phyloP scores from a whole-genome alignment of 2,888 invertebrate species.

The Euclidia mi region DNA sequence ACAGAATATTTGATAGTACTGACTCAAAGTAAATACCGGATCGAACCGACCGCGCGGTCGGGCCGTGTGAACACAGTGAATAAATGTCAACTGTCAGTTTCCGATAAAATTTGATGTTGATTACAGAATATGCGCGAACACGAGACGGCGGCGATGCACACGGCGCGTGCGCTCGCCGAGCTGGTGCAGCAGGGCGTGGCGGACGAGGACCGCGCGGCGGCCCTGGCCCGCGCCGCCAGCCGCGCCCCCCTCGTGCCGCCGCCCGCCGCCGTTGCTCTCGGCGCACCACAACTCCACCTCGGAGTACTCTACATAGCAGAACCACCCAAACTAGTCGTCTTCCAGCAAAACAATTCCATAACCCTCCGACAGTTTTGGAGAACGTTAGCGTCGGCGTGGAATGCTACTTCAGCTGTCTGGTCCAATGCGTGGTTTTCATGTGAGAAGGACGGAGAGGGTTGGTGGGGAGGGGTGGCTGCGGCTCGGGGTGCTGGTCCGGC shows the following conservation, averaged over 20 bases:
- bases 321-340: slow-evolving; percentile 78
- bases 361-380: slow-evolving; percentile 89
- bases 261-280: slow-evolving; percentile 84
- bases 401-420: slow-evolving; percentile 83
- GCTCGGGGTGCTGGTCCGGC: slow-evolving; percentile 78
- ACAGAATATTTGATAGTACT: too few relatives aligned
- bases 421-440: slow-evolving; percentile 86
- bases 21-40: too few relatives aligned
- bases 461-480: slow-evolving; percentile 87
- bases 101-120: background rate
- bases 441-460: slow-evolving; percentile 72
- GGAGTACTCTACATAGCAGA: slow-evolving; percentile 84
- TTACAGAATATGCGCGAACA: slow-evolving; percentile 81
- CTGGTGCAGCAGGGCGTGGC: slow-evolving; percentile 82
- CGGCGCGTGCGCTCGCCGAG: slow-evolving; percentile 84
- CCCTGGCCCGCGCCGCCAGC: slow-evolving; percentile 82
- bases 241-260: slow-evolving; percentile 78
- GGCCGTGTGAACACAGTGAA: too few relatives aligned
- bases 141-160: slow-evolving; percentile 82
- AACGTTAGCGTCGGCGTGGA: slow-evolving; percentile 86
- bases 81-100: too few relatives aligned
- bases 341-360: slow-evolving; percentile 86
- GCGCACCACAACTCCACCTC: slow-evolving; percentile 86
- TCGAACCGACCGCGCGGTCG: too few relatives aligned
- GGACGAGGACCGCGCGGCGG: slow-evolving; percentile 79